Evolutionary conservation across 92 coral and sea anemone species (phyloP).

Genomic region (Siderastrea radians): DNA sequence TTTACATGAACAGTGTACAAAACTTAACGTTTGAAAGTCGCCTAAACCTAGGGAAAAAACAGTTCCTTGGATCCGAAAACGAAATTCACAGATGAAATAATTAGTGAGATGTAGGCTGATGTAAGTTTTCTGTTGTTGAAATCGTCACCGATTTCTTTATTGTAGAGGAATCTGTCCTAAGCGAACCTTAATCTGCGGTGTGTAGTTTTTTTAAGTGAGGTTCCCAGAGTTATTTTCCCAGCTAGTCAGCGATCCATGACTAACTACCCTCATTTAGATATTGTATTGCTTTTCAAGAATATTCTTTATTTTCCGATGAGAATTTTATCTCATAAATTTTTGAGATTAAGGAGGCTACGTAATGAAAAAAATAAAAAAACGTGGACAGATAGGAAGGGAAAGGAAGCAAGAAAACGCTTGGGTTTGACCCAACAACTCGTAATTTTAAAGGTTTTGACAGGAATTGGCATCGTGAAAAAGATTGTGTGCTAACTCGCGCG

Average conservation of each 20-base stretch:
- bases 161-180: not conserved
- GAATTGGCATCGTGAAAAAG: too few relatives aligned
- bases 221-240: not conserved
- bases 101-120: not conserved
- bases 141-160: not conserved
- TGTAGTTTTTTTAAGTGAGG: not conserved
- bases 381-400: not conserved
- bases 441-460: too few relatives aligned
- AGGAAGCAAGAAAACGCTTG: not conserved
- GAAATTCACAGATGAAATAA: not conserved
- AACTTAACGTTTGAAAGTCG: not conserved
- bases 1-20: constrained; percentile 12
- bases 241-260: not conserved
- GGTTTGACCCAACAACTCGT: too few relatives aligned
- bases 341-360: not conserved
- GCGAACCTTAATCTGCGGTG: not conserved
- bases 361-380: not conserved
- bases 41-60: not conserved
- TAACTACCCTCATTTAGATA: not conserved
- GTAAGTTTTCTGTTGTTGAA: not conserved
- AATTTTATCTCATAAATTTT: not conserved
- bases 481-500: too few relatives aligned
- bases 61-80: not conserved
- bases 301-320: not conserved
- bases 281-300: not conserved